Conservation (phyloP, 2,113 vertebrate species). For the Cavia porcellus region DNA sequence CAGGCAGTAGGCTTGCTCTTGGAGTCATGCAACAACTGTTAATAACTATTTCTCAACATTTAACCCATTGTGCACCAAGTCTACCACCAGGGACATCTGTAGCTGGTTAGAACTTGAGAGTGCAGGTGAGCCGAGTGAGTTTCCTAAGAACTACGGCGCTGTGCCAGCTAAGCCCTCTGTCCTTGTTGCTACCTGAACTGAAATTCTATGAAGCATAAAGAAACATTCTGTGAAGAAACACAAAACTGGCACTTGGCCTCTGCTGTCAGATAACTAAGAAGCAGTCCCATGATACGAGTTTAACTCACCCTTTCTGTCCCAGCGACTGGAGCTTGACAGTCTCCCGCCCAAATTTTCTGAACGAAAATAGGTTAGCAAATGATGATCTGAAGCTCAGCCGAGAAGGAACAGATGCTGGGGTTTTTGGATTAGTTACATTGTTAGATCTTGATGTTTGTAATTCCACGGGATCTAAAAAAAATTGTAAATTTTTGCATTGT, state of each 20-base stretch:
- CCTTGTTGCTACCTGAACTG: background rate
- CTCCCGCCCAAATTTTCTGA: conserved; percentile 87
- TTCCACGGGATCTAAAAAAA: conserved; percentile 83
- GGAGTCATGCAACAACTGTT: background rate
- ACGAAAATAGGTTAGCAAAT: conserved; percentile 89
- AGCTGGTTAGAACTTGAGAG: background rate
- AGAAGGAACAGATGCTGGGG: conserved; percentile 69
- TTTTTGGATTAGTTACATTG: conserved; percentile 81
- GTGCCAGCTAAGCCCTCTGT: background rate
- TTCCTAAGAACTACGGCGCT: background rate
- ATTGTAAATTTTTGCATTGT: background rate
- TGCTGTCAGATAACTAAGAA: background rate
- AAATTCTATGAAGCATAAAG: conserved; percentile 34
- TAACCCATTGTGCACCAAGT: conserved; percentile 2
- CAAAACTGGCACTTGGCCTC: background rate
- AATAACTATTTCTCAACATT: conserved; percentile 31
- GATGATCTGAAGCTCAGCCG: conserved; percentile 87
- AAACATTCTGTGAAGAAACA: background rate
- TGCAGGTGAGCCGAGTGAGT: conserved; percentile 17
- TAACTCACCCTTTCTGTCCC: conserved; percentile 85
- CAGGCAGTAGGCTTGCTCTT: background rate
- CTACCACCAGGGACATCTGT: too few species aligned
- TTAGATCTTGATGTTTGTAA: conserved; percentile 83
- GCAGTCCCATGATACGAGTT: background rate
- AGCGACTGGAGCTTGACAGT: conserved; percentile 69